Evolutionary conservation across 2,888 invertebrate species (phyloP), one percentile per base, ranked within the genome.

Genomic region (Aphidius colemani): DNA sequence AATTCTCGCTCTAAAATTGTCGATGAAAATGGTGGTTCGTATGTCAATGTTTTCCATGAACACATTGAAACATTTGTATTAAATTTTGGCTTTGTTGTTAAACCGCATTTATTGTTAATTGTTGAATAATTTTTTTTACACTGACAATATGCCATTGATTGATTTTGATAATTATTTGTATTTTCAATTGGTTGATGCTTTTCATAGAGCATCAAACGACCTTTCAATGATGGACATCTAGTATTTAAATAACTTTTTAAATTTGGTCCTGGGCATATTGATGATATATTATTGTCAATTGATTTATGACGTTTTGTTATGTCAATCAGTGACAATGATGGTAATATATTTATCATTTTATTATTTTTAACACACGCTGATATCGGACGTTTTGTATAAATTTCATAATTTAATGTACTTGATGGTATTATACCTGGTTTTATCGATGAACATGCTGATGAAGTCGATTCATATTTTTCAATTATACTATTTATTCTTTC

Each of bases 401-500:
- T 46, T 11, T 45, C 44, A 40, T 41, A 7, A 7, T 41, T 55
- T 8, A 45, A 53, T 56, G 39, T 56, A 64, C 61, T 65, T 59
- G 40, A 45, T 57, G 69, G 66, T 50, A 64, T 59, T 50, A 18
- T 57, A 7, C 58, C 58, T 65, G 2, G 45, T 41, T 59, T 41
- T 55, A 53, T 56, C 44, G 50, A 53, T 51, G 63, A 51, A 51
- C 64, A 70, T 49, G 2, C 46, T 40, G 46, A 51, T n/a, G 60
- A 45, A 53, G 63, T 63, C 59, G 62, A 50, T 59, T 74, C 72
- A 72, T 77, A 78, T 68, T 68, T 72, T 7, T 70, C 71, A 71
- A 79, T 76, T 65, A 79, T 76, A 61, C 70, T 71, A 61, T 75
- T 74, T 71, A 80, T 77, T 63, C 76, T 73, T 62, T 79, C 76